Evolutionary conservation across 2,888 invertebrate genomes (phyloP).

Genomic region (Linnaemya vulpina): DNA sequence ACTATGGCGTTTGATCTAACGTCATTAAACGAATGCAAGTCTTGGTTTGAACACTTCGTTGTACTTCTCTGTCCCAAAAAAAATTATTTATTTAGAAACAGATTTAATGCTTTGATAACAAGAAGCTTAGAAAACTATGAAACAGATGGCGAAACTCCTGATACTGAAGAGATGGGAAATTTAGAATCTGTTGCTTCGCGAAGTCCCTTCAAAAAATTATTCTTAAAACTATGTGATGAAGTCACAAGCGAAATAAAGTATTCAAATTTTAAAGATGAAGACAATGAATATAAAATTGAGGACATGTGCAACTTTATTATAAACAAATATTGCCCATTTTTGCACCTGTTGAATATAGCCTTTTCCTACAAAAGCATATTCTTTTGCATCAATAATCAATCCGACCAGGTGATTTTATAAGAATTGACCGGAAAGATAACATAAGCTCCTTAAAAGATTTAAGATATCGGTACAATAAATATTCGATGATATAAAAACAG

Average conservation of each 20-base stretch:
- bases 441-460: constrained; percentile 23
- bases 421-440: constrained; percentile 15
- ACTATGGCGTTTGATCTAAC: constrained; percentile 19
- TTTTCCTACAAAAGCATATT: no score
- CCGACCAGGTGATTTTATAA: background rate
- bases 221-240: constrained; percentile 6
- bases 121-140: background rate
- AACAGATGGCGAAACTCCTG: no score
- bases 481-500: constrained; percentile 3
- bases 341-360: background rate
- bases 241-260: background rate
- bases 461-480: constrained; percentile 15
- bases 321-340: constrained; percentile 17
- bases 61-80: constrained; percentile 7
- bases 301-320: no score
- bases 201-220: constrained; percentile 24
- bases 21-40: constrained; percentile 4
- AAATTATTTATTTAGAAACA: background rate
- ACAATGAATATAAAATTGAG: constrained; percentile 14
- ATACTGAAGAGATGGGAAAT: no score
- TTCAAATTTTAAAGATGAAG: background rate
- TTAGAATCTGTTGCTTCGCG: background rate
- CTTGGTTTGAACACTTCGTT: constrained; percentile 40
- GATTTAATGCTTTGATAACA: background rate
- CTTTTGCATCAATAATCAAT: background rate